These are phyloP conservation scores for Cephus runcator DNA, from an alignment of 2,888 invertebrate species.

Conservation along the genomic window DNA sequence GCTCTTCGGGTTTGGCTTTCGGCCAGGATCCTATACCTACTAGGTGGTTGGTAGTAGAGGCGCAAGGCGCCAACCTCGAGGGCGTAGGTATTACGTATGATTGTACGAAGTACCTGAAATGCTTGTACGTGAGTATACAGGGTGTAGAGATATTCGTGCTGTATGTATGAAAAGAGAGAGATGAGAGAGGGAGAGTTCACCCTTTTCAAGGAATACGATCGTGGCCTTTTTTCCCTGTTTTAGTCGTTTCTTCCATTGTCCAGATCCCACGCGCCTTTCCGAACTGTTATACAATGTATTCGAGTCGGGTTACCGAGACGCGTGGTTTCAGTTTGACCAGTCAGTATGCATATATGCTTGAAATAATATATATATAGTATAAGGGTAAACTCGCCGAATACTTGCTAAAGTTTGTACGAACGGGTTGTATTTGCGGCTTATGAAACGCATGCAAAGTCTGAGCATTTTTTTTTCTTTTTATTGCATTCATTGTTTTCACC, in stretches of 20 bases:
- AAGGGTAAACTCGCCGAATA: background rate
- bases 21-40: background rate
- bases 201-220: background rate
- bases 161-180: slow-evolving; percentile 25
- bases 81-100: background rate
- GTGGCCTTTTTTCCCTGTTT: background rate
- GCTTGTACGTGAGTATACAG: background rate
- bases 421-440: background rate
- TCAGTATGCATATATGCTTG: background rate
- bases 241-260: background rate
- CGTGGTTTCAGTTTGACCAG: background rate
- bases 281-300: background rate
- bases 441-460: background rate
- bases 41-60: background rate
- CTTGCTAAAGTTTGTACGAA: background rate
- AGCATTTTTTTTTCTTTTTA: background rate
- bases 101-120: background rate
- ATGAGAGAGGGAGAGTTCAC: slow-evolving; percentile 2
- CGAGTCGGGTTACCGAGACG: background rate
- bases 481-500: background rate
- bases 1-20: background rate
- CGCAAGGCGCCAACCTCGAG: background rate
- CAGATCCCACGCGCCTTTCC: background rate
- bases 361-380: background rate
- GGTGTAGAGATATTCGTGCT: background rate